Percentiles rank a stretch among this genome's conserved stretches.
Evolutionary conservation across 2,888 invertebrate genomes (phyloP).

Genomic region (Euphydryas editha): DNA sequence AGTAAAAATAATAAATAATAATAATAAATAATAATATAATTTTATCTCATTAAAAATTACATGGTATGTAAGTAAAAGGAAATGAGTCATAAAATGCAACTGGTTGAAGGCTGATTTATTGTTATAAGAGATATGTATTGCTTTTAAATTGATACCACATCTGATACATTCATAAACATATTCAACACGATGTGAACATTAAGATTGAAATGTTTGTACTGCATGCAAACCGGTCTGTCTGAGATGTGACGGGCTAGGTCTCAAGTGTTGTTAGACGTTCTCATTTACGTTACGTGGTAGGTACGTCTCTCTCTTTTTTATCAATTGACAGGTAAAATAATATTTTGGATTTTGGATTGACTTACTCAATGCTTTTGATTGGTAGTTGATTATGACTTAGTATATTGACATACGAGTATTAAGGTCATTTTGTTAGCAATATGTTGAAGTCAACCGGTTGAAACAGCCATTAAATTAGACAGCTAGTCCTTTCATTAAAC

Average conservation of each 20-base stretch:
- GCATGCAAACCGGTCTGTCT: neutral
- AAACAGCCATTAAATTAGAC: too few relatives aligned
- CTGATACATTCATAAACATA: conserved; percentile 20
- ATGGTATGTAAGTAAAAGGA: conserved; percentile 10
- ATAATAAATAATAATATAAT: neutral
- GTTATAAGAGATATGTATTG: conserved; percentile 21
- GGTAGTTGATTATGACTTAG: too few relatives aligned
- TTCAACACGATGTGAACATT: conserved; percentile 8
- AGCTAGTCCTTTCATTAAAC: too few relatives aligned
- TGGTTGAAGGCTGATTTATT: conserved; percentile 17
- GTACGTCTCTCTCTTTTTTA: too few relatives aligned
- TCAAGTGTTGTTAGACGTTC: neutral
- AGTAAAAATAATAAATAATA: neutral
- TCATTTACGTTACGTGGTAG: neutral
- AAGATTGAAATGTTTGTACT: conserved; percentile 22
- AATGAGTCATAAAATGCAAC: conserved; percentile 4
- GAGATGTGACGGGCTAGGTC: conserved; percentile 4
- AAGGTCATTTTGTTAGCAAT: too few relatives aligned
- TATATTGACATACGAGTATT: too few relatives aligned
- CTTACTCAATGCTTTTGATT: too few relatives aligned
- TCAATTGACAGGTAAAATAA: too few relatives aligned
- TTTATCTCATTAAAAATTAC: neutral
- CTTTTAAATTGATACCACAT: conserved; percentile 23
- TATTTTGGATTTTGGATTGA: too few relatives aligned
- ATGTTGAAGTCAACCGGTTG: too few relatives aligned